phyloP scores from a whole-genome alignment of 2,797 vertebrate genomes.

The Mionectes olivaceus region DNA sequence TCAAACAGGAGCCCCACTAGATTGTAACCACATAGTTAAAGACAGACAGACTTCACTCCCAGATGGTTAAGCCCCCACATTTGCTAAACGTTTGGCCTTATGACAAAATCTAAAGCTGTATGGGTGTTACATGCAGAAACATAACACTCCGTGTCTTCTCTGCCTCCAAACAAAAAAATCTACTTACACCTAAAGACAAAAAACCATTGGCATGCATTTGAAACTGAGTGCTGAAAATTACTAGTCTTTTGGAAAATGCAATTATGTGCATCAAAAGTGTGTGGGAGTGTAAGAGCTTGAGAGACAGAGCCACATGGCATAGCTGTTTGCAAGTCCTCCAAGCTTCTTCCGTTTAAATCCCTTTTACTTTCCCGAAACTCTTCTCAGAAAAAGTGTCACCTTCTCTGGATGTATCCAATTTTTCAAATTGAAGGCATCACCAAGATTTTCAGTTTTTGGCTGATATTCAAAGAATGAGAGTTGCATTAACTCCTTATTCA shows the following conservation, averaged over 20 bases:
- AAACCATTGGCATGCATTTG: neutral
- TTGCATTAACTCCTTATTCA: neutral
- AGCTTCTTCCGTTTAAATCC: neutral
- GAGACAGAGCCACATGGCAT: slow-evolving; percentile 40
- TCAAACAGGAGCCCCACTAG: neutral
- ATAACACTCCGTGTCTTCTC: slow-evolving; percentile 10
- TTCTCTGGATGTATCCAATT: neutral
- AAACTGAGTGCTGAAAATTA: neutral
- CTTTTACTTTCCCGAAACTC: neutral
- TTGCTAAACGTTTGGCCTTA: neutral
- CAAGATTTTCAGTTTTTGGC: neutral
- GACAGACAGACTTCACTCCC: neutral
- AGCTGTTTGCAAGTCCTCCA: neutral
- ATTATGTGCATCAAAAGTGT: neutral
- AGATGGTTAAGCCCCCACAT: neutral
- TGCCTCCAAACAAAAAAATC: slow-evolving; percentile 19
- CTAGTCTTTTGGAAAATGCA: slow-evolving; percentile 33
- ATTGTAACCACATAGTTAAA: neutral
- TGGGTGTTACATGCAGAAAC: neutral
- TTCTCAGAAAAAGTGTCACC: neutral
- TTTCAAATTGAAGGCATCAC: neutral
- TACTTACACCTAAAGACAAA: slow-evolving; percentile 2
- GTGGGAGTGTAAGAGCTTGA: neutral
- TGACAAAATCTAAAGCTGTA: neutral
- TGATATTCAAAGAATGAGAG: neutral